Evolutionary conservation across 2,113 vertebrate species (phyloP).

Genomic region (Bos taurus): DNA sequence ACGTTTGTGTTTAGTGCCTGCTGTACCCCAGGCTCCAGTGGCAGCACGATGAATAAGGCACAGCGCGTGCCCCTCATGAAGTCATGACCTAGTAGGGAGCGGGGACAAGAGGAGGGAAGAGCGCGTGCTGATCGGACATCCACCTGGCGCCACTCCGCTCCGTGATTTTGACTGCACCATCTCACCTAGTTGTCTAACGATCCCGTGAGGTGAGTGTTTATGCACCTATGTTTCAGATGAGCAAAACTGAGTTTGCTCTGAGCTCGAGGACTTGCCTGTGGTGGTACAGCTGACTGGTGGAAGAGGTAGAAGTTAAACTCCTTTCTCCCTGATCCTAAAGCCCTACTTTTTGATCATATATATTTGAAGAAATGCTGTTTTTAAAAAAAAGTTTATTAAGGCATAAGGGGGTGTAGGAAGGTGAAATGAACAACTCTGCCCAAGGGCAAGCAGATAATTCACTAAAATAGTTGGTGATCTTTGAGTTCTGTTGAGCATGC

Average conservation of each 20-base stretch:
- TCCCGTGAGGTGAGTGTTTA: neutral
- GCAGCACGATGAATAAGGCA: rapidly evolving
- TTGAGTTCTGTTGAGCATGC: neutral
- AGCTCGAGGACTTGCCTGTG: neutral
- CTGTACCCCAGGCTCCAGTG: neutral
- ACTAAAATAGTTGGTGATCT: neutral
- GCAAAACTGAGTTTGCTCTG: neutral
- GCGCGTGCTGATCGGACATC: too few species aligned
- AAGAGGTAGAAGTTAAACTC: neutral
- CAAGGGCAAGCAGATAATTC: neutral
- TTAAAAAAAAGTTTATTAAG: neutral
- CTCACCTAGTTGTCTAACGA: neutral
- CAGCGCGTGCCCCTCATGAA: neutral
- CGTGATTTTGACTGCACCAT: neutral
- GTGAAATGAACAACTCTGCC: neutral
- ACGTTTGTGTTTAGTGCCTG: neutral
- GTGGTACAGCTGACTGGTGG: neutral
- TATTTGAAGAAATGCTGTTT: neutral
- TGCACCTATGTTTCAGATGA: neutral
- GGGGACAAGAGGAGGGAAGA: neutral
- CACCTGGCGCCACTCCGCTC: neutral
- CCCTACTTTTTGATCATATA: neutral
- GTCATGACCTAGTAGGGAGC: neutral
- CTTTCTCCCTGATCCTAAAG: neutral
- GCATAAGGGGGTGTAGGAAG: neutral